These are phyloP conservation scores for Hoplodrina blanda DNA, from an alignment of 2,888 invertebrate genomes.

Conservation along the genomic window DNA sequence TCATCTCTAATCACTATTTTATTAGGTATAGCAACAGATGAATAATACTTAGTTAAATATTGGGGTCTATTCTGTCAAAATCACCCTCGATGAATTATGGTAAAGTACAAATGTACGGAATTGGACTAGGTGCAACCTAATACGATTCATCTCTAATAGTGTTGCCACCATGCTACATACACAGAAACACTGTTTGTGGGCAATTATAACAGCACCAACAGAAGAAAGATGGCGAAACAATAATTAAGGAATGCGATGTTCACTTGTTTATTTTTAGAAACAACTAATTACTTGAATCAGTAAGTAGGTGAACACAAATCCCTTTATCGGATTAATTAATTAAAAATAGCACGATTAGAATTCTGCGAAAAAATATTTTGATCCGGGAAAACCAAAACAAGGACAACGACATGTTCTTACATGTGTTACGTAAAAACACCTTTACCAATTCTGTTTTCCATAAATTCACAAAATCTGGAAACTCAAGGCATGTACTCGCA, in stretches of 20 bases:
- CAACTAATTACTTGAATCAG: constrained; percentile 3
- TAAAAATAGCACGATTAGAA: constrained; percentile 46
- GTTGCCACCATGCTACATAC: too few relatives aligned
- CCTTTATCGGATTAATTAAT: constrained; percentile 33
- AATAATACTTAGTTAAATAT: too few relatives aligned
- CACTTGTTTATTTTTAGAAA: constrained; percentile 35
- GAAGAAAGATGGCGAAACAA: neutral
- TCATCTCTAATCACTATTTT: too few relatives aligned
- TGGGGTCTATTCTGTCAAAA: too few relatives aligned
- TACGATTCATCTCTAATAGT: too few relatives aligned
- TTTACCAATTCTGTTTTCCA: neutral
- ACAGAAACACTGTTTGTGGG: too few relatives aligned
- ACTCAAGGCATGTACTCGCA: too few relatives aligned
- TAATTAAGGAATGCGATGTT: neutral
- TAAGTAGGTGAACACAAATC: constrained; percentile 8
- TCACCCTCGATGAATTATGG: too few relatives aligned
- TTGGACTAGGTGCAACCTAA: too few relatives aligned
- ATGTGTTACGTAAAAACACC: neutral
- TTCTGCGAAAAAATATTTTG: constrained; percentile 11
- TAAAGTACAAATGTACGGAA: too few relatives aligned
- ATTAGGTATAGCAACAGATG: too few relatives aligned
- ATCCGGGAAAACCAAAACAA: constrained; percentile 16
- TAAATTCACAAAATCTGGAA: neutral
- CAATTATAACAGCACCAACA: neutral
- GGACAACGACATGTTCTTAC: neutral